Conservation (phyloP, 2,797 vertebrate genomes). For the Phaenicophaeus curvirostris region DNA sequence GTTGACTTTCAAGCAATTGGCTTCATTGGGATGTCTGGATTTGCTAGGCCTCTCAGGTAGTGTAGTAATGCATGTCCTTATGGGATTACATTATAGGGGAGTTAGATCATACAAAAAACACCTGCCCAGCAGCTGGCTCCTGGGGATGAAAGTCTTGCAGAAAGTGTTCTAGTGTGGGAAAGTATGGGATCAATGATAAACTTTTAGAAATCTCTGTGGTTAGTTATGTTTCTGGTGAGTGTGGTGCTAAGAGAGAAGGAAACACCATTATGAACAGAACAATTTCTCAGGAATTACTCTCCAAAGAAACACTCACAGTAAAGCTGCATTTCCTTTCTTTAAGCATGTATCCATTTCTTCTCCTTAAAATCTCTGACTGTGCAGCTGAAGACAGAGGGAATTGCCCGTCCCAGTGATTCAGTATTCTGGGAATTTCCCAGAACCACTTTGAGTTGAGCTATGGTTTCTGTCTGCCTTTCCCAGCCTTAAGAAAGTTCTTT, state of each 20-base stretch:
- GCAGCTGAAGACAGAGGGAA: slow-evolving; percentile 15
- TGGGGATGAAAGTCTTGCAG: not conserved
- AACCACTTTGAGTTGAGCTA: not conserved
- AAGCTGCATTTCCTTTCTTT: slow-evolving; percentile 20
- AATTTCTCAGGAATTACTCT: slow-evolving; percentile 17
- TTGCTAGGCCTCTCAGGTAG: not conserved
- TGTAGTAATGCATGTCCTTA: not conserved
- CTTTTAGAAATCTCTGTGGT: not conserved
- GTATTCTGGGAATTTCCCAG: not conserved
- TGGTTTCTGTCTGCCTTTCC: slow-evolving; percentile 18
- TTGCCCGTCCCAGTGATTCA: slow-evolving; percentile 31
- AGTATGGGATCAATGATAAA: not conserved
- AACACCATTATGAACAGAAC: not conserved
- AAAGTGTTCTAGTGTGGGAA: not conserved
- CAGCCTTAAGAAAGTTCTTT: not conserved
- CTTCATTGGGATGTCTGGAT: not conserved
- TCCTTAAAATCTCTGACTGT: slow-evolving; percentile 5
- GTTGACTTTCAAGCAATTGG: not conserved
- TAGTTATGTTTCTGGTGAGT: not conserved
- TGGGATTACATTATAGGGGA: not conserved
- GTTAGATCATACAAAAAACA: not conserved
- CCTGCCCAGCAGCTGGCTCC: not conserved
- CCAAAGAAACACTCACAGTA: not conserved
- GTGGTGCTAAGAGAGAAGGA: not conserved
- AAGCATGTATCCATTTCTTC: not conserved